A percentile compares a stretch with the other conserved stretches of the same genome.
phyloP scores from a whole-genome alignment of 64 coral and sea anemone species.

The Exaiptasia diaphana region DNA sequence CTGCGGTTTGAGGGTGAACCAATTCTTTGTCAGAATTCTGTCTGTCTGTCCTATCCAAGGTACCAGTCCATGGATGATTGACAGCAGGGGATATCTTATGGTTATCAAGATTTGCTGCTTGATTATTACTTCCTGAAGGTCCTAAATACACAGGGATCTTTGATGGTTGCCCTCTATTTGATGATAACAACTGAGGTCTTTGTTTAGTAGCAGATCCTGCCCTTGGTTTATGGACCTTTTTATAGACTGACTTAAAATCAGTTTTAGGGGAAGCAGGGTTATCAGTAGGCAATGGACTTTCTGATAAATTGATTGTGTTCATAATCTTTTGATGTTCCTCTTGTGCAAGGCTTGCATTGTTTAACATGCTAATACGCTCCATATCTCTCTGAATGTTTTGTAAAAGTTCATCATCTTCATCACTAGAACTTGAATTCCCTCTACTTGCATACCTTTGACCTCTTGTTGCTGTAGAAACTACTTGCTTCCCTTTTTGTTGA shows the following conservation, averaged over 20 bases:
- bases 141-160: slow-evolving; percentile 13
- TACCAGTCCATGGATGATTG: not conserved
- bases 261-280: not conserved
- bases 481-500: too few species aligned
- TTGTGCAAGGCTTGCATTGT: slow-evolving; percentile 22
- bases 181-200: not conserved
- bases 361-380: slow-evolving; percentile 48
- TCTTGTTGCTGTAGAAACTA: too few species aligned
- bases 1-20: not conserved
- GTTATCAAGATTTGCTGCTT: too few species aligned
- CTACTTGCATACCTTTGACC: not conserved
- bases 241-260: not conserved
- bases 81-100: not conserved
- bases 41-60: too few species aligned
- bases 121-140: not conserved
- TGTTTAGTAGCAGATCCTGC: slow-evolving; percentile 39
- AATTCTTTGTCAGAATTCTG: too few species aligned
- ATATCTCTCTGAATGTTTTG: slow-evolving; percentile 56
- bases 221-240: slow-evolving; percentile 33
- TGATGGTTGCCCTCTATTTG: not conserved
- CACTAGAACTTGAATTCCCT: not conserved
- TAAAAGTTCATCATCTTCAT: slow-evolving; percentile 40
- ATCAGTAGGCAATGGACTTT: not conserved
- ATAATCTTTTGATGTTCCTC: slow-evolving; percentile 42
- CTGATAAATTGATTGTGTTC: not conserved